phyloP scores from a whole-genome alignment of 2,888 invertebrate genomes.

The Troides helena region DNA sequence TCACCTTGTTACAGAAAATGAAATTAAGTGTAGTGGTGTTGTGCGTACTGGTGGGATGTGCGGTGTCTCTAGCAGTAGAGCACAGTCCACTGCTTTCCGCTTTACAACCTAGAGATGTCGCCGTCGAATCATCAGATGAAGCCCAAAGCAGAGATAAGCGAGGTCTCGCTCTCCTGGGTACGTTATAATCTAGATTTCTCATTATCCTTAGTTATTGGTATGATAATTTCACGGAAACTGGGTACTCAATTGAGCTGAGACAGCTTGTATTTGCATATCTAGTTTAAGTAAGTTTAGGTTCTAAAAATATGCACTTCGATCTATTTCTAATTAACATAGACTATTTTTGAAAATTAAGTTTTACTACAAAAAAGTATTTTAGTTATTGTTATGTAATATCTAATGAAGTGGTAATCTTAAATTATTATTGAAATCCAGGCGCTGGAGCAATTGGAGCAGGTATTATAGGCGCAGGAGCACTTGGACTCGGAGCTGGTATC shows the following conservation, averaged over 20 bases:
- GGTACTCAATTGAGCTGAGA: too few species aligned
- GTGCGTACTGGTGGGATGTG: conserved; percentile 54
- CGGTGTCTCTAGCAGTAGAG: conserved; percentile 50
- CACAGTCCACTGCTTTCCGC: conserved; percentile 47
- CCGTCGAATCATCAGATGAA: conserved; percentile 31
- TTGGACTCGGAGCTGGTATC: conserved; percentile 59
- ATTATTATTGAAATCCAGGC: conserved; percentile 35
- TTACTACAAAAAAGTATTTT: too few species aligned
- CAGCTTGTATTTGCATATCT: too few species aligned
- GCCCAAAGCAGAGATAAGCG: conserved; percentile 55
- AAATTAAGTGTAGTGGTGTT: conserved; percentile 48
- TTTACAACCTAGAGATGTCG: conserved; percentile 38
- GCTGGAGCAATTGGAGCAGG: conserved; percentile 55
- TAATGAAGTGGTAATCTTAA: too few species aligned
- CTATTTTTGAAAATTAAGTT: too few species aligned
- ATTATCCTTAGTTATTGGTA: not conserved
- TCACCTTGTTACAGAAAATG: conserved; percentile 37
- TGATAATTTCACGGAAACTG: not conserved
- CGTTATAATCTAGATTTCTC: conserved; percentile 26
- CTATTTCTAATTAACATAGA: too few species aligned
- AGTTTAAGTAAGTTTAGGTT: too few species aligned
- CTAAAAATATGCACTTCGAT: too few species aligned
- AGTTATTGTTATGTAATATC: too few species aligned
- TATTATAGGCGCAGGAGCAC: conserved; percentile 56
- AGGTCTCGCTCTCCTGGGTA: conserved; percentile 56